Evolutionary conservation across 2,113 vertebrate genomes (phyloP).

Genomic region (Epinephelus moara): DNA sequence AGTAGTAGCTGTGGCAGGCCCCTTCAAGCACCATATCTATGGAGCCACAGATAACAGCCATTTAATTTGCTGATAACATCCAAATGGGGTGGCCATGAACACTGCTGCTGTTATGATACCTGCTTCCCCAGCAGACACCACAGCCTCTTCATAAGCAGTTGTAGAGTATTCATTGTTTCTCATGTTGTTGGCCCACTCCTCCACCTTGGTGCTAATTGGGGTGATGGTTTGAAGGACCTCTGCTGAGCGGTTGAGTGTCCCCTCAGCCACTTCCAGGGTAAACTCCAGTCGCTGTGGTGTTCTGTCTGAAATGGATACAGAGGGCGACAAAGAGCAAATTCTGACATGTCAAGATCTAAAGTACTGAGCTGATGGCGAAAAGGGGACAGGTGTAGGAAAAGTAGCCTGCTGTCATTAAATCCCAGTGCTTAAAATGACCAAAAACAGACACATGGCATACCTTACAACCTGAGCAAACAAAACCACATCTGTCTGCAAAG

Average conservation of each 20-base stretch:
- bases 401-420: background rate
- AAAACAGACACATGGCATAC: background rate
- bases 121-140: constrained; percentile 90
- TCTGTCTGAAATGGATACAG: constrained; percentile 76
- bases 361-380: background rate
- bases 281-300: constrained; percentile 86
- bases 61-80: too few relatives aligned
- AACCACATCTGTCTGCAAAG: background rate
- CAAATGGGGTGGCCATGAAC: background rate
- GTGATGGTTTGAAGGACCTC: constrained; percentile 83
- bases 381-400: background rate
- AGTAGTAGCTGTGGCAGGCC: too few relatives aligned
- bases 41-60: too few relatives aligned
- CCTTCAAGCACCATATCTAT: too few relatives aligned
- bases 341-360: background rate
- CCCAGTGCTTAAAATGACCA: background rate
- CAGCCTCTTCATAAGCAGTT: constrained; percentile 85
- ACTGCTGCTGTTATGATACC: constrained; percentile 78
- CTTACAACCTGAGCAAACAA: background rate
- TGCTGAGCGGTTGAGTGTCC: constrained; percentile 84
- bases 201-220: constrained; percentile 88
- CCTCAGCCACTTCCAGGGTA: constrained; percentile 83
- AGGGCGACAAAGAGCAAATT: background rate
- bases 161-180: constrained; percentile 88
- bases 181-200: constrained; percentile 90